Evolutionary conservation across 2,888 invertebrate species (phyloP), one percentile per base, ranked within the genome.

Genomic region (Drosophila seclusa): DNA sequence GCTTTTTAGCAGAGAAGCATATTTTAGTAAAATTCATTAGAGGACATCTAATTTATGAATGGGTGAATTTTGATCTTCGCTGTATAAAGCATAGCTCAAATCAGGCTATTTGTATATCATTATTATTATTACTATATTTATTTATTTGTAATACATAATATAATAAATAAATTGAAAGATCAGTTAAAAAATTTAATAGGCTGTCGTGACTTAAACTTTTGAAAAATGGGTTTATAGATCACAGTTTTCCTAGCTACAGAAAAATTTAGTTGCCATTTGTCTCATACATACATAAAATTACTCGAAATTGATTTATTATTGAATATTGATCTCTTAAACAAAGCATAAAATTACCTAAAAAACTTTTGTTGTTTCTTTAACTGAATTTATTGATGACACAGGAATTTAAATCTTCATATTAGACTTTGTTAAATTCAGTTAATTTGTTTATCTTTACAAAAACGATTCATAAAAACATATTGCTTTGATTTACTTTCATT

Each of bases 401-500:
- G 21, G 45, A 13, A 16, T 13, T 16, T 16, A 7, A 24, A 45
- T 45, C 16, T 2, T 45, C 16, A 45, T 45, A 16, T 24, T 24
- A 16, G 2, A 24, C 21, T 21, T 13, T 24, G 2, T 13, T 24
- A 16, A 45, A 45, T 16, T 45, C 1, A 16, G 16, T 24, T 8
- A 8, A 8, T 24, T 45, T 45, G 4, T 16, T 16, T 6, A 42
- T 13, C 21, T 13, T 42, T 21, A 7, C 42, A 21, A 21, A 54
- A 36, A 27, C 8, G n/a, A n/a, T 13, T n/a, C 29, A 13, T 21
- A 16, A 21, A 16, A 42, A 29, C 29, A 50, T 31, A 31, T 4
- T 54, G 64, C 62, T 65, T 49, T 55, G 58, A 59, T 40, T 71
- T 48, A 29, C 40, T 18, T n/a, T 27, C 36, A 54, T 54, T 24